phyloP scores from a whole-genome alignment of 2,113 vertebrate species.

The Vulpes vulpes region DNA sequence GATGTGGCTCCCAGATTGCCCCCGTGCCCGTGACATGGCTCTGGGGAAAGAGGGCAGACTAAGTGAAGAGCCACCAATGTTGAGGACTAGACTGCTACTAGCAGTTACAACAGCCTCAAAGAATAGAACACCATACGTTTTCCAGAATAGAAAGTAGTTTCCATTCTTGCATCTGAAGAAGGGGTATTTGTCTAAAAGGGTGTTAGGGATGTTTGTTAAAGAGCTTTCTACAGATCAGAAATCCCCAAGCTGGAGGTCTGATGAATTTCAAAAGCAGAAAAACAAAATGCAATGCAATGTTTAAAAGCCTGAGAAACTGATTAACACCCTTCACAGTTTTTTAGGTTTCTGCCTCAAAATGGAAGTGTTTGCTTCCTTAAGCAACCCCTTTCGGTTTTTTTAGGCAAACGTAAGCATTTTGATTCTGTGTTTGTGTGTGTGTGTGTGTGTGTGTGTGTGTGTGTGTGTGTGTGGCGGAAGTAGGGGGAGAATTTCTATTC shows the following conservation, averaged over 20 bases:
- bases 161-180: constrained; percentile 53
- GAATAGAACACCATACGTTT: constrained; percentile 10
- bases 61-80: accelerated
- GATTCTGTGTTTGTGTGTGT: not conserved
- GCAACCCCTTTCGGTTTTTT: not conserved
- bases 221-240: constrained; percentile 50
- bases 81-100: not conserved
- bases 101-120: not conserved
- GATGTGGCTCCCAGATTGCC: not conserved
- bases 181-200: not conserved
- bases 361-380: not conserved
- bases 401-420: not conserved
- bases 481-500: not conserved
- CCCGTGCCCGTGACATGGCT: not conserved
- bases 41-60: not conserved
- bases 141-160: constrained; percentile 61
- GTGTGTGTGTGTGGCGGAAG: not conserved
- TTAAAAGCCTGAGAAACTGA: constrained; percentile 53
- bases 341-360: constrained; percentile 2
- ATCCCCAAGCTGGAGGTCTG: not conserved
- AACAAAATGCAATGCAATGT: constrained; percentile 48
- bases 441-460: not conserved
- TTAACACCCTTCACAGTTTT: not conserved
- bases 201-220: not conserved
- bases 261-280: constrained; percentile 57